Conservation (phyloP, 1,140 invertebrate genomes). For the Melipona quadrifasciata region DNA sequence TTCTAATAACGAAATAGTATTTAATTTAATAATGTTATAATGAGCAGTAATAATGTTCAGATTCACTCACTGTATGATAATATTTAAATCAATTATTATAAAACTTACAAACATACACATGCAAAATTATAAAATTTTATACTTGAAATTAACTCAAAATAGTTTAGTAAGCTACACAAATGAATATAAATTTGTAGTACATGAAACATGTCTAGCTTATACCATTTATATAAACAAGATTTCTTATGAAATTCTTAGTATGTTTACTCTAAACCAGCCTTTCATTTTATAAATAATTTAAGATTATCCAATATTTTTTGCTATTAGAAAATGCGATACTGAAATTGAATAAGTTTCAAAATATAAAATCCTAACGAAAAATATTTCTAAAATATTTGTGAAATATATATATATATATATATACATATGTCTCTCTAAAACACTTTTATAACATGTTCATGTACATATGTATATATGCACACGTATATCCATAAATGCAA, state of each 20-base stretch:
- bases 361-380: slow-evolving; percentile 48
- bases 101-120: slow-evolving; percentile 22
- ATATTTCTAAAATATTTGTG: slow-evolving; percentile 1
- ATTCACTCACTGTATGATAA: neutral
- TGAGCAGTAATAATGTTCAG: neutral
- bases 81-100: neutral
- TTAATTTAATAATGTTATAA: slow-evolving; percentile 2
- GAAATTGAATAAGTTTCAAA: slow-evolving; percentile 25
- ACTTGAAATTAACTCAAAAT: slow-evolving; percentile 17
- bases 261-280: slow-evolving; percentile 40
- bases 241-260: slow-evolving; percentile 37
- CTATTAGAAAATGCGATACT: slow-evolving; percentile 39
- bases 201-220: neutral
- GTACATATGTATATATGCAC: neutral
- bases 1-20: neutral
- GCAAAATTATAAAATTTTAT: slow-evolving; percentile 33
- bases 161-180: slow-evolving; percentile 1
- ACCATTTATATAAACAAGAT: slow-evolving; percentile 25
- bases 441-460: neutral
- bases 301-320: slow-evolving; percentile 24
- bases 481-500: slow-evolving; percentile 9
- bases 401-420: neutral
- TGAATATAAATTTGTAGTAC: neutral
- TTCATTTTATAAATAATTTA: slow-evolving; percentile 48
- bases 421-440: neutral